phyloP scores from a whole-genome alignment of 2,797 vertebrate genomes.

The Pseudomugil tenellus region DNA sequence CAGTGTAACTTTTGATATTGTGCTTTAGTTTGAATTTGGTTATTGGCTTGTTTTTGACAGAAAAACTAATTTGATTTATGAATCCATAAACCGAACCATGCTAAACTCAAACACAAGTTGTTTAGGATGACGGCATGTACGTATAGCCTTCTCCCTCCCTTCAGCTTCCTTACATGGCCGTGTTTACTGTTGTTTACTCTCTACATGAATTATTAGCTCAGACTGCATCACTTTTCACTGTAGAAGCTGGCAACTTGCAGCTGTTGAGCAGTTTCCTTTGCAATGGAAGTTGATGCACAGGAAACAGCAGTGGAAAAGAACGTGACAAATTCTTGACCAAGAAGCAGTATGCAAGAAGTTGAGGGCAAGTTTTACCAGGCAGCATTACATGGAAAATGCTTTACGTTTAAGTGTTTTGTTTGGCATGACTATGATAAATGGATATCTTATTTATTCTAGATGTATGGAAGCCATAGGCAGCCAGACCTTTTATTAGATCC shows the following conservation, averaged over 20 bases:
- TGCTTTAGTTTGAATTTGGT: too few relatives aligned
- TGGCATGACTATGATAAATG: neutral
- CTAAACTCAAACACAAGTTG: neutral
- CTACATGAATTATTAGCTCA: neutral
- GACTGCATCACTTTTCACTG: neutral
- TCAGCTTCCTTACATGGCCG: too few relatives aligned
- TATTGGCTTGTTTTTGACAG: too few relatives aligned
- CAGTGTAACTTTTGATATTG: neutral
- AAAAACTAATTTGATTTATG: neutral
- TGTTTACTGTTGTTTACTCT: too few relatives aligned
- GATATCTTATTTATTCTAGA: neutral
- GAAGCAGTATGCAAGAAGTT: neutral
- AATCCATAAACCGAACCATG: too few relatives aligned
- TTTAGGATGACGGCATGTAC: neutral
- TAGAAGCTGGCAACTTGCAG: neutral
- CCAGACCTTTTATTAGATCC: too few relatives aligned
- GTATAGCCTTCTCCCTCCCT: too few relatives aligned
- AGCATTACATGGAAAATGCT: neutral
- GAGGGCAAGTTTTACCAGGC: neutral
- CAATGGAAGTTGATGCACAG: neutral
- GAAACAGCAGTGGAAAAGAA: neutral
- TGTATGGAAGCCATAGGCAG: neutral
- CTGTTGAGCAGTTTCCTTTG: neutral
- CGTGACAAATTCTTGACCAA: neutral
- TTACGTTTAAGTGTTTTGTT: neutral